A percentile compares a stretch with the other conserved stretches of the same genome.
phyloP scores from a whole-genome alignment of 2,888 invertebrate genomes.

The Clusia tigrina region DNA sequence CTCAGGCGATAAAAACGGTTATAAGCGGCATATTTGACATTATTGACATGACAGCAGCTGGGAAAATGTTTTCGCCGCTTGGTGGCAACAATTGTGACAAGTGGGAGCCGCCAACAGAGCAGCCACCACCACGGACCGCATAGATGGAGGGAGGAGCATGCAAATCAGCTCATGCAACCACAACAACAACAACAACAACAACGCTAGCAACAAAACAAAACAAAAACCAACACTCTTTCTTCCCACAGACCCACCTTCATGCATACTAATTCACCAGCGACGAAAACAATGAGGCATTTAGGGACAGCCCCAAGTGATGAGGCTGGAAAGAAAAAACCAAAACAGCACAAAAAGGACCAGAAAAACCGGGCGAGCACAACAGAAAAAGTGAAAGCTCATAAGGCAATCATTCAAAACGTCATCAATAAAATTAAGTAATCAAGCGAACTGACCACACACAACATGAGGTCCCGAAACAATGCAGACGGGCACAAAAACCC shows the following conservation, averaged over 20 bases:
- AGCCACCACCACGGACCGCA: neutral
- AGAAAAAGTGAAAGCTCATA: constrained; percentile 54
- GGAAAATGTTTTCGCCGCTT: neutral
- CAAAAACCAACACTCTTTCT: neutral
- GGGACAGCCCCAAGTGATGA: neutral
- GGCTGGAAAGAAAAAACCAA: neutral
- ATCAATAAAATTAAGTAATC: constrained; percentile 61
- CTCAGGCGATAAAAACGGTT: constrained; percentile 20
- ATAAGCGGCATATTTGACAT: constrained; percentile 47
- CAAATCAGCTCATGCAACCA: neutral
- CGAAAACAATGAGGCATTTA: neutral
- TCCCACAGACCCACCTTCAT: neutral
- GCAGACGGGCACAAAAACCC: neutral
- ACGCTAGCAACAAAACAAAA: neutral
- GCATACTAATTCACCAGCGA: neutral
- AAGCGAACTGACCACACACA: constrained; percentile 51
- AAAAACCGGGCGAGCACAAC: neutral
- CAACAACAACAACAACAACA: neutral
- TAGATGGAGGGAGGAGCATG: neutral
- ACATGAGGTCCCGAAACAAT: constrained; percentile 21
- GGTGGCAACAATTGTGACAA: constrained; percentile 12
- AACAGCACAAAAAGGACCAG: neutral
- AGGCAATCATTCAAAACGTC: constrained; percentile 57
- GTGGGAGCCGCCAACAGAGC: neutral
- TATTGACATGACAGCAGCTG: constrained; percentile 49